Conservation (phyloP, 2,888 invertebrate species). For the Toxonevra muliebris region DNA sequence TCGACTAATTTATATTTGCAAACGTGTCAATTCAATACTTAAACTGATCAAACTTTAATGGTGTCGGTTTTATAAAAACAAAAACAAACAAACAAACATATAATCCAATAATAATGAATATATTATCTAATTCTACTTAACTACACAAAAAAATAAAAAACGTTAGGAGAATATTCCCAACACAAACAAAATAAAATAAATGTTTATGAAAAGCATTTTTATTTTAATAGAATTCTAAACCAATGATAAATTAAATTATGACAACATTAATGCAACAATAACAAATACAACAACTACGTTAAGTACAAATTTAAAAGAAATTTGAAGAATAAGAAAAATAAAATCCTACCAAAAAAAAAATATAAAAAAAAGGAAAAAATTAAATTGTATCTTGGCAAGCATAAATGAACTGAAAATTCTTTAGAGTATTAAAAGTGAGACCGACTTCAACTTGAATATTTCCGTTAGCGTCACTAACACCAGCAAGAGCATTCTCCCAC, state of each 20-base stretch:
- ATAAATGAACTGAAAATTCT: slow-evolving; percentile 5
- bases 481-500: neutral
- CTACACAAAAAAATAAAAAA: no score
- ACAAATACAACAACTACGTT: neutral
- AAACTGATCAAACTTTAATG: no score
- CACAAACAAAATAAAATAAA: no score
- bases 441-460: no score
- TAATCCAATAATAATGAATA: no score
- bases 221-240: neutral
- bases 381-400: neutral
- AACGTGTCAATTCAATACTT: no score
- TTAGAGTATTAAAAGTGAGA: neutral
- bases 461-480: no score
- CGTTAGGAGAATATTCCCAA: neutral
- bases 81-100: no score
- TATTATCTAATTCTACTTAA: no score
- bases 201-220: no score
- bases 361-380: neutral
- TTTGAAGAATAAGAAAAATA: neutral
- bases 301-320: neutral
- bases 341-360: neutral
- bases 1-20: no score
- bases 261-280: slow-evolving; percentile 1
- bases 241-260: slow-evolving; percentile 7
- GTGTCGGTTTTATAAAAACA: no score